Conservation (phyloP, 2,797 vertebrate genomes). For the Esox lucius region DNA sequence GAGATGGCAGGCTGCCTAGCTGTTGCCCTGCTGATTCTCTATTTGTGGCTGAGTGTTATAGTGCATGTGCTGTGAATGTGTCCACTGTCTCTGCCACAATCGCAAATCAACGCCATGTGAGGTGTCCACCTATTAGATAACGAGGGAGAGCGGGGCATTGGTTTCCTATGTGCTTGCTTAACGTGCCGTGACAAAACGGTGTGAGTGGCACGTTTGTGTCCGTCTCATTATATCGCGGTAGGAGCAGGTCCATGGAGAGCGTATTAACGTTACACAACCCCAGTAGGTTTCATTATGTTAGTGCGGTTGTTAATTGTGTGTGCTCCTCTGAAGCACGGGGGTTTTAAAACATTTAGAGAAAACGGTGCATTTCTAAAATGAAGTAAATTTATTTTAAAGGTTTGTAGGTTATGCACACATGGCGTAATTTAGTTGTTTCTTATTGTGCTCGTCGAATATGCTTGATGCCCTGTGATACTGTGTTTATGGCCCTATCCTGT, state of each 20-base stretch:
- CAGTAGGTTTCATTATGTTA: not conserved
- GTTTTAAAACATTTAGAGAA: not conserved
- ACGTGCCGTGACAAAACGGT: not conserved
- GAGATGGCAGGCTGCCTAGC: not conserved
- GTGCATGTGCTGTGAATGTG: not conserved
- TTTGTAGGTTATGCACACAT: not conserved
- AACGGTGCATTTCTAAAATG: not conserved
- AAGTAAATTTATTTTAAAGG: no score
- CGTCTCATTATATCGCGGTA: no score
- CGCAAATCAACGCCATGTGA: not conserved
- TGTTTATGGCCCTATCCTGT: not conserved
- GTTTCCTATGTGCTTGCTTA: not conserved
- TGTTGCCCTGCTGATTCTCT: not conserved
- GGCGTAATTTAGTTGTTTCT: not conserved
- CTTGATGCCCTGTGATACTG: not conserved
- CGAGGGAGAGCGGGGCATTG: not conserved
- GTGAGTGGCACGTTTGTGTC: not conserved
- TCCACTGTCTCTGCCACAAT: not conserved
- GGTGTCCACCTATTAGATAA: not conserved
- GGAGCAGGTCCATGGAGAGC: no score
- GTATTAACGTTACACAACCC: not conserved
- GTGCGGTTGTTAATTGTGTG: not conserved
- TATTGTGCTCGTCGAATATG: not conserved
- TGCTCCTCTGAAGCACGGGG: not conserved
- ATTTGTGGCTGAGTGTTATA: not conserved